These are phyloP conservation scores for Peromyscus melanophrys DNA, from an alignment of 2,797 vertebrate genomes.

Conservation along the genomic window DNA sequence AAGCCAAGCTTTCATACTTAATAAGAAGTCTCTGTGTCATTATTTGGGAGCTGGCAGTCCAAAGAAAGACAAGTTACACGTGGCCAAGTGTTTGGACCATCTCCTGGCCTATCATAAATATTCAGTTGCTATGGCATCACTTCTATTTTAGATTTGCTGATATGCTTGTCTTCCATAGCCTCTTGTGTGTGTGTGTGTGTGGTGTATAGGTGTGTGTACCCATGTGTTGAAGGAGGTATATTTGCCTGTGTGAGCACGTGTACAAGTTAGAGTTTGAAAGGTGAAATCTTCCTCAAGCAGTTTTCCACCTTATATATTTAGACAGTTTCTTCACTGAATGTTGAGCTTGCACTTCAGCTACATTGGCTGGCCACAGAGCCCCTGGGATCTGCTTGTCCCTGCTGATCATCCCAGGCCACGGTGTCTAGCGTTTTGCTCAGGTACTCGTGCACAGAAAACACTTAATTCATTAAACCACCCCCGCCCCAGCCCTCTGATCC, in stretches of 20 bases:
- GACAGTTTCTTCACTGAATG: neutral
- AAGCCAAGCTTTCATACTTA: neutral
- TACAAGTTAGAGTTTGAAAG: neutral
- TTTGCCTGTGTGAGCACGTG: neutral
- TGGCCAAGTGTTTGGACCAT: neutral
- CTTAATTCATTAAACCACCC: neutral
- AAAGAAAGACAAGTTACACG: neutral
- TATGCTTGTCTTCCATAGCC: neutral
- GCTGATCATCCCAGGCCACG: neutral
- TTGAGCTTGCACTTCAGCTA: neutral
- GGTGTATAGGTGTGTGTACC: neutral
- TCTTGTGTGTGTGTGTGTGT: neutral
- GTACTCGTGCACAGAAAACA: neutral
- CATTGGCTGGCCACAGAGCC: neutral
- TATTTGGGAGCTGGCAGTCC: neutral
- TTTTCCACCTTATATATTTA: neutral
- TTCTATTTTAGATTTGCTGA: neutral
- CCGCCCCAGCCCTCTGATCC: neutral
- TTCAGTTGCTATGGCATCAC: neutral
- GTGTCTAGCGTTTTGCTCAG: neutral
- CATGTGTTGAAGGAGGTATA: neutral
- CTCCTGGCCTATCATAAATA: neutral
- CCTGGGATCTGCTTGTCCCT: neutral
- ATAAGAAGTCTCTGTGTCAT: neutral
- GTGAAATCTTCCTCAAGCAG: neutral